Base-by-base conservation (phyloP, 1,140 invertebrate genomes). In the Mylabris phalerata region DNA sequence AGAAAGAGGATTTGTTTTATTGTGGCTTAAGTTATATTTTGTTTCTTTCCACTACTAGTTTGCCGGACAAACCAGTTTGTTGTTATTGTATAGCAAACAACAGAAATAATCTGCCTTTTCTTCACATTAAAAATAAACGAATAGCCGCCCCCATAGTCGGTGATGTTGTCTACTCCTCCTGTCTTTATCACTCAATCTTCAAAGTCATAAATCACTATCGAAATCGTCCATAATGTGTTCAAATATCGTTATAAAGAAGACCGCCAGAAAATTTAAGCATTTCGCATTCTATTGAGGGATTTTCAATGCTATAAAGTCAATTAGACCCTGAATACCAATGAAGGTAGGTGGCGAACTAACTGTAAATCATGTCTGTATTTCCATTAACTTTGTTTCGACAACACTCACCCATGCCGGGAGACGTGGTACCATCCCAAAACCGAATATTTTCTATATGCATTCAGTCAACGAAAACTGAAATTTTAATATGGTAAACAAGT, bases 131-230 rank as follows among this genome's bases (percentile, higher is more conserved):
- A 32, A 32, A 32, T 32, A 32, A 32, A 5, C 32, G 19, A 19
- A 19, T 32, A 5, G 4, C 32, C 7, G 7, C 4, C 7, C 32
- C 32, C 32, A 5, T 13, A 13, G 13, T 13, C 13, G 13, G 13
- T 32, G 32, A 32, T 5, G 32, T 1, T 32, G 32, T 32, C 32
- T 32, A 5, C 4, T 32, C 32, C 32, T 32, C 32, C 32, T 44
- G 60, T 48, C 57, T 62, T 64, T 67, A 67, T 67, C 63, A 59
- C 55, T 65, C 65, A 65, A 67, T 67, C 65, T 63, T 45, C 10
- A 62, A 57, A 61, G 63, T 61, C 63, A 65, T 67, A 67, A 67
- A 67, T 67, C 65, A 67, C 63, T 52, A 62, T 60, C 59, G 60
- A 62, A 67, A 65, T 64, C 65, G 52, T 52, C 62, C 54, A 65